phyloP scores from a whole-genome alignment of 2,797 vertebrate genomes.

The Aulostomus chinensis region DNA sequence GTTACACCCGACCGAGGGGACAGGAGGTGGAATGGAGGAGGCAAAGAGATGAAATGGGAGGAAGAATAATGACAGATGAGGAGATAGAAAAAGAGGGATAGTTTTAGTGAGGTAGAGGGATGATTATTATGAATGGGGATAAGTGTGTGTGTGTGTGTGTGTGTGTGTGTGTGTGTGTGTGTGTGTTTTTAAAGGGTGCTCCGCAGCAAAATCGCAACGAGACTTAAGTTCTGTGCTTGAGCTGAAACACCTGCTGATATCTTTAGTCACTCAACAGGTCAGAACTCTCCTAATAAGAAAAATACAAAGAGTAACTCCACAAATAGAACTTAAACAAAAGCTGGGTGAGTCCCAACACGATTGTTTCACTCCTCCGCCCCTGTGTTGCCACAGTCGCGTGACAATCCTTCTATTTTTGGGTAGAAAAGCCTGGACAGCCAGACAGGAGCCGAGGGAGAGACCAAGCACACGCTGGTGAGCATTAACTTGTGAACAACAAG shows the following conservation, averaged over 20 bases:
- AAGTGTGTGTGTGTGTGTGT: too few relatives aligned
- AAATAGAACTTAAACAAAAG: constrained; percentile 45
- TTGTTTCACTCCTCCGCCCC: constrained; percentile 32
- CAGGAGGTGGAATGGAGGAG: not conserved
- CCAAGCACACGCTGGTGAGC: constrained; percentile 6
- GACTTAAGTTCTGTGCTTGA: too few relatives aligned
- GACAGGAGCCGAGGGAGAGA: constrained; percentile 48
- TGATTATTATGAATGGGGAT: too few relatives aligned
- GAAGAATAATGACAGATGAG: too few relatives aligned
- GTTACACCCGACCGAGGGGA: not conserved
- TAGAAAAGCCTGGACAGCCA: constrained; percentile 42
- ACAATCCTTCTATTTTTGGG: constrained; percentile 54
- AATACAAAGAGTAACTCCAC: constrained; percentile 27
- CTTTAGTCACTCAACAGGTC: constrained; percentile 18
- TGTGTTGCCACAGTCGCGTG: constrained; percentile 46
- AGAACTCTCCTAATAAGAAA: constrained; percentile 6
- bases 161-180: too few relatives aligned
- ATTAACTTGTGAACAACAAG: constrained; percentile 44
- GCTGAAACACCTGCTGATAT: constrained; percentile 16
- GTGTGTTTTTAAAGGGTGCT: too few relatives aligned
- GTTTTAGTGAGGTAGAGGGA: too few relatives aligned
- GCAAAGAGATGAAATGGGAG: not conserved
- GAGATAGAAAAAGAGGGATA: not conserved
- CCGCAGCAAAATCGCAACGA: too few relatives aligned
- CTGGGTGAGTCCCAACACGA: constrained; percentile 16